A percentile compares a stretch with the other conserved stretches of the same genome.
Conservation (phyloP, 2,113 vertebrate genomes). For the Cyanoderma ruficeps region DNA sequence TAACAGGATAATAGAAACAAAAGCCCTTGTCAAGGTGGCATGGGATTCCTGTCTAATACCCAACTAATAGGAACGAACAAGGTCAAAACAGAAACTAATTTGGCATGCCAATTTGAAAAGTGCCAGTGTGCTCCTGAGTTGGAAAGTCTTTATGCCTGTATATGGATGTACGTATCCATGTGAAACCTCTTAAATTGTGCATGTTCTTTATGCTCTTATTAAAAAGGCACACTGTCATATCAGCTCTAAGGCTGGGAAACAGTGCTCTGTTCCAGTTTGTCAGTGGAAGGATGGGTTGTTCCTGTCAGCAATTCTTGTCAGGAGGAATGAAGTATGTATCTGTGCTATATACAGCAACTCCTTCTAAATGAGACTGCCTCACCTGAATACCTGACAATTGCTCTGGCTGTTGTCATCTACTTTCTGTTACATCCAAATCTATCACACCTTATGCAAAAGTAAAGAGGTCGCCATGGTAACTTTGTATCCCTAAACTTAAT, state of each 20-base stretch:
- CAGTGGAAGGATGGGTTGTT: neutral
- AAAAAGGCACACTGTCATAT: neutral
- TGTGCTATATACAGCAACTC: neutral
- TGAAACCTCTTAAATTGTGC: neutral
- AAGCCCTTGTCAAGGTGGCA: conserved; percentile 36
- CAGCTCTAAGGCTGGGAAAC: neutral
- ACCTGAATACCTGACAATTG: conserved; percentile 15
- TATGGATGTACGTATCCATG: accelerated
- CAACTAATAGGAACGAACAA: conserved; percentile 18
- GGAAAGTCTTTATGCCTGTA: neutral
- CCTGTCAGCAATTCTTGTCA: conserved; percentile 10
- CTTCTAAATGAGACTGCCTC: conserved; percentile 42
- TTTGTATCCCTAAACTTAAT: neutral
- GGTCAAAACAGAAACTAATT: neutral
- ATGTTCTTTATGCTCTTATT: neutral
- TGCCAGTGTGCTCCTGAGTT: neutral
- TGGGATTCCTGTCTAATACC: conserved; percentile 9
- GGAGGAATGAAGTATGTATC: neutral
- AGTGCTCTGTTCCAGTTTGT: neutral
- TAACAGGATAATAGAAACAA: conserved; percentile 4
- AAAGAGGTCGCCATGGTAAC: conserved; percentile 1
- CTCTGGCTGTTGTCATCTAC: conserved; percentile 29
- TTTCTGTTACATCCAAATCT: neutral
- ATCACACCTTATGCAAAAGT: conserved; percentile 1
- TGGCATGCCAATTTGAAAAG: neutral